Evolutionary conservation across 1,140 invertebrate species (phyloP), one percentile per base, ranked within the genome.

Genomic region (Tetramorium simillimum): DNA sequence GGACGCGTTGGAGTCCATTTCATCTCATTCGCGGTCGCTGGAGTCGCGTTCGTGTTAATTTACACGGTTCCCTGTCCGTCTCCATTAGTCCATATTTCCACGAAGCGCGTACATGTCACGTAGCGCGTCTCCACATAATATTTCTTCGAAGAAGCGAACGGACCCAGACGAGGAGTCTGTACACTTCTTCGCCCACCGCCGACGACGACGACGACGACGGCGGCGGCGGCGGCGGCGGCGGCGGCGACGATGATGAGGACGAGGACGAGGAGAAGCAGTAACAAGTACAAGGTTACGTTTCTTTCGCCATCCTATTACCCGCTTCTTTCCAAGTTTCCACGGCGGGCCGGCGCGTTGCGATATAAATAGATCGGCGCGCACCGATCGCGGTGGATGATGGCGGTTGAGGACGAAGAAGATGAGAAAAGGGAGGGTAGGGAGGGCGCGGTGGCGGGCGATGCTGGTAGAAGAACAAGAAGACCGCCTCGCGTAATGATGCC

Each of bases 341-440:
- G 14, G 60, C 51, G 56, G 51, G 56, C 49, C 70, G 37, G 65
- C 33, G 53, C 49, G 62, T 76, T 70, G 75, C 65, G 86, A 86
- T 88, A 88, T 88, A 88, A 88, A 88, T 88, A 88, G 85, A 88
- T 73, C 62, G 65, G 53, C 63, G 72, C 56, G 28, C 81, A 58
- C 60, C 73, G 72, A 85, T 88, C 85, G 84, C 72, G 63, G 85
- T 85, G 80, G 65, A 86, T 80, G 84, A 86, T 84, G 80, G 69
- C 53, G 80, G 53, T 62, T 60, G 80, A 72, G 40, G 37, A 43
- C 51, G 51, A 58, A 33, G 67, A 72, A 18, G 53, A 82, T 14
- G 69, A 73, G 77, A 40, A 37, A 58, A 49, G 46, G 43, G 10
- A 46, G 4, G 40, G n/a, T 51, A 46, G 28, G 40, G 49, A 37